These are phyloP conservation scores for Desmophyllum pertusum DNA, from an alignment of 92 coral and sea anemone genomes.

Conservation along the genomic window DNA sequence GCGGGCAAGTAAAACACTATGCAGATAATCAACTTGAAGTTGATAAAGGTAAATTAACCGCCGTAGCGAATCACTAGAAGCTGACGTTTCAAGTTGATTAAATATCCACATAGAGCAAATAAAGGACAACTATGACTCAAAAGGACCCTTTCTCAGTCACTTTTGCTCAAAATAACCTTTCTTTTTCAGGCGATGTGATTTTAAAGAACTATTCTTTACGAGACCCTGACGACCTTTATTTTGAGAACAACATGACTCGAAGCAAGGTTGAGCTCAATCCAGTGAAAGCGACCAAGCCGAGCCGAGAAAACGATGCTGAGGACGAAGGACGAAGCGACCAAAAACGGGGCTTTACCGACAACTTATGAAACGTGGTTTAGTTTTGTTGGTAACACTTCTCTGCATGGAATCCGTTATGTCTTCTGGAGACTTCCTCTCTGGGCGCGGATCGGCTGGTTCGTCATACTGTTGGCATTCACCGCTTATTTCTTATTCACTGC, in stretches of 20 bases:
- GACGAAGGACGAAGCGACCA: not conserved
- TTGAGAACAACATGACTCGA: not conserved
- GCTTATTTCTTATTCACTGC: slow-evolving; percentile 35
- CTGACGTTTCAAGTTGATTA: too few species aligned
- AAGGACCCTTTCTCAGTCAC: not conserved
- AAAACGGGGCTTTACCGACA: not conserved
- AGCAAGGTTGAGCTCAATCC: not conserved
- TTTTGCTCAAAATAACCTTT: not conserved
- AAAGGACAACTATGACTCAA: too few species aligned
- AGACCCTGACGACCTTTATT: not conserved
- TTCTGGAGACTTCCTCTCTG: slow-evolving; percentile 36
- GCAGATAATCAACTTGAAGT: too few species aligned
- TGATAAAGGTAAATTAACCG: too few species aligned
- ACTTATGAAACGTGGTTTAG: slow-evolving; percentile 32
- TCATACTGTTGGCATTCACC: slow-evolving; percentile 33
- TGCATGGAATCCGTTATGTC: slow-evolving; percentile 67
- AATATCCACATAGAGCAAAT: too few species aligned
- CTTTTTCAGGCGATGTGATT: not conserved
- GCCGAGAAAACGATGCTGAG: too few species aligned
- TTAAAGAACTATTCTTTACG: not conserved
- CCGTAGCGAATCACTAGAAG: too few species aligned
- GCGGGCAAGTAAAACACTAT: too few species aligned
- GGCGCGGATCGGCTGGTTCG: slow-evolving; percentile 61
- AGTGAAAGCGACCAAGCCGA: not conserved
- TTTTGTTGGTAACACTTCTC: slow-evolving; percentile 56